phyloP scores from a whole-genome alignment of 2,113 vertebrate genomes.

The Mesoclemmys tuberculata region DNA sequence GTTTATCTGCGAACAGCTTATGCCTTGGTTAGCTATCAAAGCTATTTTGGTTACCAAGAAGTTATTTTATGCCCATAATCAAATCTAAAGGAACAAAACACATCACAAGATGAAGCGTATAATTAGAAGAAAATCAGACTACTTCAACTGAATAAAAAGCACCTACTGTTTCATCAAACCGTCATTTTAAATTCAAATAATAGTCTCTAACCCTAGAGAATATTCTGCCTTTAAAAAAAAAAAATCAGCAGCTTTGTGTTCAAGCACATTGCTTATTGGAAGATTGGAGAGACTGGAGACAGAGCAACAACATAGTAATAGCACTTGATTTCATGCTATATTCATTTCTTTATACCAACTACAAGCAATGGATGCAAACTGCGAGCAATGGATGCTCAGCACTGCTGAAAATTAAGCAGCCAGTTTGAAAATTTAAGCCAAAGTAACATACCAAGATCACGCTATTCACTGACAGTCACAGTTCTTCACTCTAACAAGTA shows the following conservation, averaged over 20 bases:
- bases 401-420: neutral
- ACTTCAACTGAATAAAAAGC: neutral
- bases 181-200: neutral
- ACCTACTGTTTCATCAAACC: neutral
- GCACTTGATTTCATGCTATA: neutral
- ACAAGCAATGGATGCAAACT: neutral
- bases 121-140: neutral
- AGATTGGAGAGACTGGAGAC: neutral
- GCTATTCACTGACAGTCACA: neutral
- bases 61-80: neutral
- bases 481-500: neutral
- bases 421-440: neutral
- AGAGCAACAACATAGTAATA: neutral
- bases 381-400: neutral
- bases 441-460: neutral
- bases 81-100: neutral
- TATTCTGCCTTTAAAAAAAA: neutral
- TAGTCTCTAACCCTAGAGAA: neutral
- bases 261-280: neutral
- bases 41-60: neutral
- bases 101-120: neutral
- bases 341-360: neutral
- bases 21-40: neutral
- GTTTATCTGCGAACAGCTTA: neutral
- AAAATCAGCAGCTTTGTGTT: neutral